phyloP scores from a whole-genome alignment of 1,140 invertebrate species.

The Aphis craccivora region DNA sequence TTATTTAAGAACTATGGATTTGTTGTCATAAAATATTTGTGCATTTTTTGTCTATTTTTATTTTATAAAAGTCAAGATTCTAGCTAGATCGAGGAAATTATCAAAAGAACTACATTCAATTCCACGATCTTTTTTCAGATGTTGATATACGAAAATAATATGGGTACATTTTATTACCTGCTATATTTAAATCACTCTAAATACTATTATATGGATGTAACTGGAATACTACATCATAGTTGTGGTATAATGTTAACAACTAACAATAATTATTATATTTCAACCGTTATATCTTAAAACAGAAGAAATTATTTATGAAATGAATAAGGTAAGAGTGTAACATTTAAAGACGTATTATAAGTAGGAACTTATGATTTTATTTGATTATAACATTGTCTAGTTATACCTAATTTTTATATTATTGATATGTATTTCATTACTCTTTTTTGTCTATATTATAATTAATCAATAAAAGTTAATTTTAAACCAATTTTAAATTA shows the following conservation, averaged over 20 bases:
- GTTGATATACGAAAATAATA: neutral
- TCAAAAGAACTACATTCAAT: neutral
- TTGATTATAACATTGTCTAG: neutral
- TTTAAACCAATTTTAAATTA: neutral
- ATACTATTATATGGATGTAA: too few relatives aligned
- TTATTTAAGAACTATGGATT: neutral
- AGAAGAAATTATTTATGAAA: neutral
- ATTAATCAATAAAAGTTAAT: neutral
- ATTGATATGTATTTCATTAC: neutral
- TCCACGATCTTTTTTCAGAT: neutral
- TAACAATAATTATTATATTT: neutral
- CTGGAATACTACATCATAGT: neutral
- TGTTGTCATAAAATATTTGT: neutral
- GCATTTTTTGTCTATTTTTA: too few relatives aligned
- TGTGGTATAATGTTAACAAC: neutral
- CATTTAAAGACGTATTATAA: neutral
- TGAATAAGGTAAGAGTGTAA: neutral
- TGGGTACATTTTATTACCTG: neutral
- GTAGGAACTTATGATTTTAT: neutral
- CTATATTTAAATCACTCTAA: too few relatives aligned
- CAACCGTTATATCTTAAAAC: too few relatives aligned
- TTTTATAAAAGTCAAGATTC: neutral
- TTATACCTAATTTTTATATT: neutral
- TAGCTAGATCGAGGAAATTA: neutral
- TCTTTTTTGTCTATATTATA: neutral